Evolutionary conservation across 2,113 vertebrate species (phyloP).

Genomic region (Gavia stellata): DNA sequence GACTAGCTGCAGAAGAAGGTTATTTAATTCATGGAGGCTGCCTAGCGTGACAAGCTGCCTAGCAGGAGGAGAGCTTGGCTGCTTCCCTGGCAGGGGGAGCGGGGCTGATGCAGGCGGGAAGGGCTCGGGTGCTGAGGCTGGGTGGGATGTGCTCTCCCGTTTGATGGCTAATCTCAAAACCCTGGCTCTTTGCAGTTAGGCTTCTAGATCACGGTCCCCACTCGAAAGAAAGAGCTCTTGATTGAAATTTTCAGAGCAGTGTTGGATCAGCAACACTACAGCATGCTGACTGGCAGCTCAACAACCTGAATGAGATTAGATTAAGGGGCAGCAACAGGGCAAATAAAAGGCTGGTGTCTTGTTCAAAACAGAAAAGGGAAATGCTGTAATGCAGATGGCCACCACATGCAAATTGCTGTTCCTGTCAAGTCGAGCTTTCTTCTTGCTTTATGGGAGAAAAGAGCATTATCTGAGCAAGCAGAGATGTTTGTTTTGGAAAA

Average conservation of each 20-base stretch:
- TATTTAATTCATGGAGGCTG: not conserved
- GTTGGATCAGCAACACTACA: no score
- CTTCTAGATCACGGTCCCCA: not conserved
- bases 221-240: not conserved
- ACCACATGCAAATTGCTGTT: not conserved
- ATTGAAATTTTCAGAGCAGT: not conserved
- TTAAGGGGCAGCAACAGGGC: not conserved
- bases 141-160: not conserved
- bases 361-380: not conserved
- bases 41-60: not conserved
- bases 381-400: not conserved
- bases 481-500: not conserved
- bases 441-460: not conserved
- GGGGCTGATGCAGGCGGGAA: not conserved
- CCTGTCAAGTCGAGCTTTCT: not conserved
- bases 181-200: not conserved
- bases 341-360: not conserved
- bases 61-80: not conserved
- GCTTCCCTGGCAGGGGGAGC: not conserved
- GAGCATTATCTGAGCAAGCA: not conserved
- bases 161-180: not conserved
- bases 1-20: not conserved
- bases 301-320: not conserved
- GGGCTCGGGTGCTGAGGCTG: not conserved
- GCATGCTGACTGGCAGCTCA: not conserved